Percentiles rank a stretch among this genome's conserved stretches.
Evolutionary conservation across 2,113 vertebrate species (phyloP).

Genomic region (Oriolus oriolus): DNA sequence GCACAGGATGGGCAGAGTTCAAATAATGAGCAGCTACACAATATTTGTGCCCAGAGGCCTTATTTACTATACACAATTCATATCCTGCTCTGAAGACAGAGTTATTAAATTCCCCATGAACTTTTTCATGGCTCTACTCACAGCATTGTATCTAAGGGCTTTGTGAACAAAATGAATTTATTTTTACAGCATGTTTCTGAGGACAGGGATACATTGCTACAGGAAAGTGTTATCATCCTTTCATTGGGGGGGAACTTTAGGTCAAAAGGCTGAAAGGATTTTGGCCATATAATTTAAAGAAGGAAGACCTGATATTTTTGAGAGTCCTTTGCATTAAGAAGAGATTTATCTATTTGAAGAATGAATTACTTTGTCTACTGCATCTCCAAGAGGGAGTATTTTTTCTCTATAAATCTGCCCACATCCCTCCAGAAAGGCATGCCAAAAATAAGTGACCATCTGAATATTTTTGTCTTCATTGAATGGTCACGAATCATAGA

Average conservation of each 20-base stretch:
- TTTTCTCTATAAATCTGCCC: background rate
- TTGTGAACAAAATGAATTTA: slow-evolving; percentile 18
- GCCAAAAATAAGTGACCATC: background rate
- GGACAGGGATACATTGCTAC: background rate
- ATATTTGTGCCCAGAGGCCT: slow-evolving; percentile 44
- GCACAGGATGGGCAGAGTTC: background rate
- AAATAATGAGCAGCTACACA: slow-evolving; percentile 11
- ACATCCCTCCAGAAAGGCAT: background rate
- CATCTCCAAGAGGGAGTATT: background rate
- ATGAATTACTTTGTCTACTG: background rate
- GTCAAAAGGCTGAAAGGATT: background rate
- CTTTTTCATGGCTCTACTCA: background rate
- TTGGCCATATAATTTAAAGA: background rate
- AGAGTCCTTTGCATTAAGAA: background rate
- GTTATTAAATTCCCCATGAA: slow-evolving; percentile 53
- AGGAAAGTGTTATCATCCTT: background rate
- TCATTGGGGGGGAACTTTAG: background rate
- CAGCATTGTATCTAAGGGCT: background rate
- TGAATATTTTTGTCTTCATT: background rate
- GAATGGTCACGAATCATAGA: background rate
- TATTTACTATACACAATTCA: slow-evolving; percentile 61
- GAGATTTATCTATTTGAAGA: background rate
- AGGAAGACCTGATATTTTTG: background rate
- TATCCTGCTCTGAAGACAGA: slow-evolving; percentile 48
- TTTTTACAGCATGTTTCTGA: slow-evolving; percentile 20